A percentile compares a stretch with the other conserved stretches of the same genome.
phyloP scores from a whole-genome alignment of 2,888 invertebrate species.

The Ditula angustiorana region DNA sequence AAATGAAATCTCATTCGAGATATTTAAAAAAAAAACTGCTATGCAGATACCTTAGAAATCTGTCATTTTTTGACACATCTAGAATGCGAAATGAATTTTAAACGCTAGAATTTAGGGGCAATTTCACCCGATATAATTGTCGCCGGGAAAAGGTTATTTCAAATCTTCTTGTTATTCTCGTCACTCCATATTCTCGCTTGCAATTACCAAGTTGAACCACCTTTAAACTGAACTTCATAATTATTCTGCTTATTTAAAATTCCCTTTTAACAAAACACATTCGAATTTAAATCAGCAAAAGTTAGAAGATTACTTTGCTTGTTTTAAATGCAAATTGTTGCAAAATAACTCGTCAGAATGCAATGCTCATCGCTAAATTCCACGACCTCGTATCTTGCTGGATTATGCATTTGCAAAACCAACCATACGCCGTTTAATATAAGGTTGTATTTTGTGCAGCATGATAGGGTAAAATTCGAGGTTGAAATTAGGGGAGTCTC shows the following conservation, averaged over 20 bases:
- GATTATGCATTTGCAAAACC: neutral
- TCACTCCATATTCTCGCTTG: no score
- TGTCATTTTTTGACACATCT: no score
- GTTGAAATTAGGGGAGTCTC: neutral
- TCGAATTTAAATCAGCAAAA: constrained; percentile 7
- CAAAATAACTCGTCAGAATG: constrained; percentile 15
- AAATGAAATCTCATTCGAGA: no score
- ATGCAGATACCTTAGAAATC: no score
- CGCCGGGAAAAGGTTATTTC: no score
- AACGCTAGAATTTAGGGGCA: no score
- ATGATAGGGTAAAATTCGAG: neutral
- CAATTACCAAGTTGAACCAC: no score
- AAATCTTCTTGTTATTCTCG: no score
- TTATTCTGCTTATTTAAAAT: neutral
- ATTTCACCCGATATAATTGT: no score
- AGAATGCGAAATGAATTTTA: no score
- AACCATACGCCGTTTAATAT: neutral
- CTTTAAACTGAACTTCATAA: neutral
- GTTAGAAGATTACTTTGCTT: constrained; percentile 8
- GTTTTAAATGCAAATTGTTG: constrained; percentile 14
- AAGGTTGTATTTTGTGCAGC: neutral
- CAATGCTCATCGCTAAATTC: neutral
- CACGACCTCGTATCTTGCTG: neutral
- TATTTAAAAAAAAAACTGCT: no score
- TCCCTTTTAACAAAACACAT: constrained; percentile 6